Evolutionary conservation across 2,797 vertebrate species (phyloP).

Genomic region (Pseudomugil gertrudae): DNA sequence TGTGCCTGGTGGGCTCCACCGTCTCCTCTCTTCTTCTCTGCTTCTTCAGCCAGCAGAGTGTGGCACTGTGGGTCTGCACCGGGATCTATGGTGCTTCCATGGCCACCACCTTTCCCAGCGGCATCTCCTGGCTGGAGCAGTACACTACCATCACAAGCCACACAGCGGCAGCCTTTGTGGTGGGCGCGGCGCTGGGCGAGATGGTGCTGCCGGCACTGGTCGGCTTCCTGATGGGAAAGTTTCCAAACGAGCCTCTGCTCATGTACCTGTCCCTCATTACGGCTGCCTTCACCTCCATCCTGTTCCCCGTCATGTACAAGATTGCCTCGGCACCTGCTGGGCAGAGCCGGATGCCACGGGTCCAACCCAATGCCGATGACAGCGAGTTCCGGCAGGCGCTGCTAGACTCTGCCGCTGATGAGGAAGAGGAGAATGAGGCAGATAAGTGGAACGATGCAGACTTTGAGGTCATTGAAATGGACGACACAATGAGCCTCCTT

Average conservation of each 20-base stretch:
- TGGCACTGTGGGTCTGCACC: slow-evolving; percentile 84
- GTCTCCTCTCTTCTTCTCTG: slow-evolving; percentile 83
- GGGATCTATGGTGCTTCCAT: slow-evolving; percentile 89
- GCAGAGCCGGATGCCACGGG: slow-evolving; percentile 43
- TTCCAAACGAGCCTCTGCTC: slow-evolving; percentile 80
- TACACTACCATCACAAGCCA: slow-evolving; percentile 87
- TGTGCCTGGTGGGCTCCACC: slow-evolving; percentile 84
- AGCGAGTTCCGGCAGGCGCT: slow-evolving; percentile 85
- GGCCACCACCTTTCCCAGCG: slow-evolving; percentile 92
- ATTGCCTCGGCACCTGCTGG: slow-evolving; percentile 76
- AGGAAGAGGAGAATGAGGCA: slow-evolving; percentile 72
- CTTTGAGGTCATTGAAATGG: slow-evolving; percentile 92
- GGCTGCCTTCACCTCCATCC: slow-evolving; percentile 79
- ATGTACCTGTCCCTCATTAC: slow-evolving; percentile 85
- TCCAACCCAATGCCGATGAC: slow-evolving; percentile 58
- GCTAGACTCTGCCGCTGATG: slow-evolving; percentile 77
- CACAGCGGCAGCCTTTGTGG: slow-evolving; percentile 85
- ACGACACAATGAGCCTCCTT: slow-evolving; percentile 70
- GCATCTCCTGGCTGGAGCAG: slow-evolving; percentile 94
- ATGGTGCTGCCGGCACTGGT: slow-evolving; percentile 89
- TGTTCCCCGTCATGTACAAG: slow-evolving; percentile 92
- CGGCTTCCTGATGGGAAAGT: slow-evolving; percentile 84
- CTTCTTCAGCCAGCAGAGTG: slow-evolving; percentile 72
- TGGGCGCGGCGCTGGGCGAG: slow-evolving; percentile 90
- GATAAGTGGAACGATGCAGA: slow-evolving; percentile 88